Base-by-base conservation (phyloP, 2,888 invertebrate genomes). In the Itoplectis maculator region DNA sequence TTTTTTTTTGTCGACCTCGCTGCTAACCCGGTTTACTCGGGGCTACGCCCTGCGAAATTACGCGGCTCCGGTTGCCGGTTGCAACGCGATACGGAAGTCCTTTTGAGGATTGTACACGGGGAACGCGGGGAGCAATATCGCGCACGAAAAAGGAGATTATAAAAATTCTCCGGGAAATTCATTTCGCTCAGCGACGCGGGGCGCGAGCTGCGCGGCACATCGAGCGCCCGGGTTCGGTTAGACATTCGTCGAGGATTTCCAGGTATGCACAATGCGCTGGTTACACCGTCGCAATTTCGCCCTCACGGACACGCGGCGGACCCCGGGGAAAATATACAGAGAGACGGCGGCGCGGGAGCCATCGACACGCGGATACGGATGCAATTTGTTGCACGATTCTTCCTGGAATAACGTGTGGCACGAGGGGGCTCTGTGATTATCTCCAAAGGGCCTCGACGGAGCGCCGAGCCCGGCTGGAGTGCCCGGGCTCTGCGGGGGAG, bases 371-470 rank as follows among this genome's bases (percentile, higher is more conserved):
- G 77, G 79, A 73, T 81, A 74, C 79, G 86, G 72, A 83, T 81
- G 84, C 72, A 84, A 86, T 87, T 87, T 85, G 85, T 85, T 84
- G 84, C 83, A 82, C 86, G 83, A 84, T 84, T 87, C 85, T 88
- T 86, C 86, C 72, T 70, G 59, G 86, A 87, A 87, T 84, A 82
- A 66, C 2, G 5, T 75, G 70, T 61, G 86, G 82, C 79, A 84
- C 79, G 54, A 63, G 70, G 79, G 72, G 79, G 72, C 83, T 88
- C 86, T 84, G 84, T 87, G 87, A 88, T 88, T 88, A 88, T 79
- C 77, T 79, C 70, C 56, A 49, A 77, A 78, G 66, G 54, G 81
- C 45, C 70, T 78, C 78, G 73, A n/a, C n/a, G 69, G 73, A 74
- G 72, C 72, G 66, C 51, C 68, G 73, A 51, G 76, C 72, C 40